A percentile compares a stretch with the other conserved stretches of the same genome.
Conservation (phyloP, 2,888 invertebrate species). For the Drosophila subsilvestris region DNA sequence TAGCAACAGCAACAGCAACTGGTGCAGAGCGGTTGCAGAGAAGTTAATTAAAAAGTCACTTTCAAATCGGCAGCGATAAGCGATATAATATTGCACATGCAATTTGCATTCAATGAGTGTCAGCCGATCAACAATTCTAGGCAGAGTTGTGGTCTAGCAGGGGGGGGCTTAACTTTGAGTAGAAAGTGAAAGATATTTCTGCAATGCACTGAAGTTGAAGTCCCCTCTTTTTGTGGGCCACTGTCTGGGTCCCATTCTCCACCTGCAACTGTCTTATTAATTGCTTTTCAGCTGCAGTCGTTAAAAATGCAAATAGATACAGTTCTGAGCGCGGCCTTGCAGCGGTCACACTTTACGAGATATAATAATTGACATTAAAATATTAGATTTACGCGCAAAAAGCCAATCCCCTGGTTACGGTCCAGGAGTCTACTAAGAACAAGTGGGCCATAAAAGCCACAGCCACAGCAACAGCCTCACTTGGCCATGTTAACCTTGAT, state of each 20-base stretch:
- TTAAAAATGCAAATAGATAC: slow-evolving; percentile 27
- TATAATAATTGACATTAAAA: slow-evolving; percentile 42
- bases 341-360: slow-evolving; percentile 37
- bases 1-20: slow-evolving; percentile 4
- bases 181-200: not conserved
- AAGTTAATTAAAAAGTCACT: slow-evolving; percentile 47
- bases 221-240: not conserved
- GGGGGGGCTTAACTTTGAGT: slow-evolving; percentile 8
- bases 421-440: slow-evolving; percentile 43
- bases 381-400: slow-evolving; percentile 24
- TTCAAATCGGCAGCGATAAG: slow-evolving; percentile 35
- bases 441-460: slow-evolving; percentile 61
- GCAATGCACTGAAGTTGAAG: too few species aligned
- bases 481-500: slow-evolving; percentile 75
- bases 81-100: slow-evolving; percentile 24
- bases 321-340: slow-evolving; percentile 29
- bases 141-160: slow-evolving; percentile 6
- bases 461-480: slow-evolving; percentile 12
- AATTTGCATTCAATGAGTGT: slow-evolving; percentile 42
- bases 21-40: not conserved
- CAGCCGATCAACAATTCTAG: slow-evolving; percentile 9
- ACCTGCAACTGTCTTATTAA: slow-evolving; percentile 13
- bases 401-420: slow-evolving; percentile 25
- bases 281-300: slow-evolving; percentile 14
- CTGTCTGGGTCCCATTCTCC: not conserved